Conservation (phyloP, 1,140 invertebrate species). For the Macrotrachela quadricornifera region DNA sequence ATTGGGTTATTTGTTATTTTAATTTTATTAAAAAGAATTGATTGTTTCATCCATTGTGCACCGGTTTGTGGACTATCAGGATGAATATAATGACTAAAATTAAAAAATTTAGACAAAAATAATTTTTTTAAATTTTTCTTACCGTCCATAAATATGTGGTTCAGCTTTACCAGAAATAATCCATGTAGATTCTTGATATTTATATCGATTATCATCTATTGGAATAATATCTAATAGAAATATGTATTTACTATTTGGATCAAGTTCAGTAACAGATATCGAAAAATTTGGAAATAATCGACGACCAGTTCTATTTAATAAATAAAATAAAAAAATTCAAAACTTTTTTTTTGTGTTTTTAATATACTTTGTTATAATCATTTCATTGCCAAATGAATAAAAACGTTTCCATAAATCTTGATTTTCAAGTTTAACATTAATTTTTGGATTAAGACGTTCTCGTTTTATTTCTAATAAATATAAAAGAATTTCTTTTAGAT, state of each 20-base stretch:
- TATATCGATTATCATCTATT: conserved; percentile 8
- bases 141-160: conserved; percentile 7
- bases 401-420: conserved; percentile 6
- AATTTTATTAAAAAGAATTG: conserved; percentile 6
- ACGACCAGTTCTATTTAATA: background rate
- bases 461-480: no score
- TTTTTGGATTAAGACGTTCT: background rate
- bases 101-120: background rate
- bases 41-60: conserved; percentile 7
- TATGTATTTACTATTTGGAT: background rate
- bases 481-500: no score
- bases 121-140: background rate
- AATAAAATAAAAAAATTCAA: background rate
- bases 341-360: background rate
- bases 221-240: conserved; percentile 6
- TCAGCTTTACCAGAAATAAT: conserved; percentile 8
- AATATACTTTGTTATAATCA: conserved; percentile 8
- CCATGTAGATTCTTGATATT: conserved; percentile 7
- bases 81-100: background rate
- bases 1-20: conserved; percentile 9
- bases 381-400: conserved; percentile 5
- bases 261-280: conserved; percentile 2
- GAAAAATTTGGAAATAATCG: conserved; percentile 5
- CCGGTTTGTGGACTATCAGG: conserved; percentile 5
- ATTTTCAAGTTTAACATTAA: conserved; percentile 3